Percentiles rank a stretch among this genome's conserved stretches.
Conservation (phyloP, 1,140 invertebrate species). For the Bombus superbus region DNA sequence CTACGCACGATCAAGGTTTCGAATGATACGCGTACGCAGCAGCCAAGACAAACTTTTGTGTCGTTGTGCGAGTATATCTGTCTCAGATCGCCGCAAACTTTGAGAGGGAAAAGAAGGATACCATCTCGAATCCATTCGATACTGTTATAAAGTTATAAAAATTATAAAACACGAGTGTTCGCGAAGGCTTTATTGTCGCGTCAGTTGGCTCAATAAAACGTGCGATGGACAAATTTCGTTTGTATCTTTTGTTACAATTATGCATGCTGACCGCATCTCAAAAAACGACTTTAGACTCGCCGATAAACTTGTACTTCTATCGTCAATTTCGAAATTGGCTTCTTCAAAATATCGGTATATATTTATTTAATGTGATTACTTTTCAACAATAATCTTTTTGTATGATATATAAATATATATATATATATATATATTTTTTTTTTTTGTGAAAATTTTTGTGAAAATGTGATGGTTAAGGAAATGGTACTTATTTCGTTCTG, state of each 20-base stretch:
- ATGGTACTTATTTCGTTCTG: not conserved
- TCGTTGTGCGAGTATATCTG: not conserved
- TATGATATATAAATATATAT: not conserved
- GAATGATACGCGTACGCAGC: slow-evolving; percentile 17
- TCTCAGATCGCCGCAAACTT: slow-evolving; percentile 5
- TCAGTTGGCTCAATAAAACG: not conserved
- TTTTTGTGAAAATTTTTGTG: not conserved
- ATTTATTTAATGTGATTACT: not conserved
- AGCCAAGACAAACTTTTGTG: slow-evolving; percentile 18
- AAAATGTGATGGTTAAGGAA: not conserved
- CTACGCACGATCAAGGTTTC: slow-evolving; percentile 27
- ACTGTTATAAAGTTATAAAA: too few species aligned
- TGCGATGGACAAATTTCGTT: slow-evolving; percentile 20
- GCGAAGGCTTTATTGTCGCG: not conserved
- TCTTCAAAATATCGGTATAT: not conserved
- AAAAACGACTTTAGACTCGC: slow-evolving; percentile 64
- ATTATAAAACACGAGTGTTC: too few species aligned
- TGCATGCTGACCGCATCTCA: slow-evolving; percentile 25
- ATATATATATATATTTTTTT: too few species aligned
- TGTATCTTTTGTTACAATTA: slow-evolving; percentile 16
- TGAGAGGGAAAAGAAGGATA: not conserved
- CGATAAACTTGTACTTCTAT: slow-evolving; percentile 53
- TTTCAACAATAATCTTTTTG: not conserved
- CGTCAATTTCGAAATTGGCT: slow-evolving; percentile 58
- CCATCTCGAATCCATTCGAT: not conserved